Base-by-base conservation (phyloP, 1,140 invertebrate genomes). In the Bombus waltoni region DNA sequence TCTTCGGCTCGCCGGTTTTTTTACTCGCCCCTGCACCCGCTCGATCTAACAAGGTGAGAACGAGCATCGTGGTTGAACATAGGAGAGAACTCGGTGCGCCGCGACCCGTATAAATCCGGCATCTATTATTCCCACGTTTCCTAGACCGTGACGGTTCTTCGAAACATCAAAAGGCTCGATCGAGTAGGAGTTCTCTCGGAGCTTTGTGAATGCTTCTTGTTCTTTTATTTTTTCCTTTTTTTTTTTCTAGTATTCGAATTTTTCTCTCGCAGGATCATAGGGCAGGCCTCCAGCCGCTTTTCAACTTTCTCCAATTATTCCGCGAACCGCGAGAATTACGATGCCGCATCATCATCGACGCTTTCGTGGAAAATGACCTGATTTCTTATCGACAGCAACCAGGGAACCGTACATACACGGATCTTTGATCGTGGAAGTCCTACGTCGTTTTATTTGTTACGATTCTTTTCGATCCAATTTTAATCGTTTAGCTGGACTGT, bases 111-210 rank as follows among this genome's bases (percentile, higher is more conserved):
- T 87, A 85, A 80, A 87, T 85, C 83, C 83, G 72, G 62, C 65
- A 74, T 85, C 72, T 71, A 85, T 87, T 87, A 87, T 87, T 87
- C 86, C 82, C 86, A 87, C 86, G 83, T 81, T 84, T 76, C 77
- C 77, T 72, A 87, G 86, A 85, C 86, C 83, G 77, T 85, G 77
- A 80, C 76, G 65, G 72, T 75, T 84, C 18, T 77, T 22, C 62
- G 28, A 62, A 78, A 84, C 81, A 84, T 84, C 75, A 79, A 87
- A 79, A 59, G 57, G 22, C 38, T 75, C 62, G 73, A 84, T 80
- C 86, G 53, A 80, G 77, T 75, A 40, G 59, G 62, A 76, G 57
- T 62, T 62, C 59, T 62, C 59, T n/a, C 68, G 71, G 3, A 15
- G 53, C 28, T 40, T 40, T 78, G 44, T 4, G 18, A 35, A 8